phyloP scores from a whole-genome alignment of 2,113 vertebrate genomes.

The Sylvilagus bachmani region DNA sequence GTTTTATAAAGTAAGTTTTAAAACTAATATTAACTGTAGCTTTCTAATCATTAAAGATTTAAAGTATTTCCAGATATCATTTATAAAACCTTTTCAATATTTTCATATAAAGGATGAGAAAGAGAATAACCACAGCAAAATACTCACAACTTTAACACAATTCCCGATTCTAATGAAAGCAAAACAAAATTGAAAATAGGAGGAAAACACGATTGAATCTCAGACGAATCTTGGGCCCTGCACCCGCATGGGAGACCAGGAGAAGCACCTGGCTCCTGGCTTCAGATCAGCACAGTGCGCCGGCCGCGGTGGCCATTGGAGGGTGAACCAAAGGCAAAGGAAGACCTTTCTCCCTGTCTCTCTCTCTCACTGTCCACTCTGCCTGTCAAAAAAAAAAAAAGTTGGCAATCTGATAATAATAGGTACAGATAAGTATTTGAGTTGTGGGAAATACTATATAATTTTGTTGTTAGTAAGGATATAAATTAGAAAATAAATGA shows the following conservation, averaged over 20 bases:
- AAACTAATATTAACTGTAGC: background rate
- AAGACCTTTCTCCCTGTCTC: too few relatives aligned
- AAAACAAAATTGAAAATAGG: background rate
- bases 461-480: background rate
- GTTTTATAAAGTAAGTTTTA: background rate
- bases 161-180: background rate
- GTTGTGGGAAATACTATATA: too few relatives aligned
- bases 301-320: too few relatives aligned
- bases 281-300: too few relatives aligned
- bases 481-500: background rate
- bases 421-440: background rate
- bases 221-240: too few relatives aligned
- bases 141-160: background rate
- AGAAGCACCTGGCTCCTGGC: too few relatives aligned
- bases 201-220: background rate
- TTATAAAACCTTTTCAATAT: background rate
- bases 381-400: background rate
- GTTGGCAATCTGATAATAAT: background rate
- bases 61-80: background rate
- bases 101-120: background rate
- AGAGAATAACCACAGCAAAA: background rate
- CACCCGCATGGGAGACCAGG: too few relatives aligned
- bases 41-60: background rate
- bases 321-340: too few relatives aligned
- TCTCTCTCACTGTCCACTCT: too few relatives aligned